Base-by-base conservation (phyloP, 2,113 vertebrate genomes). In the Atlantisia rogersi region DNA sequence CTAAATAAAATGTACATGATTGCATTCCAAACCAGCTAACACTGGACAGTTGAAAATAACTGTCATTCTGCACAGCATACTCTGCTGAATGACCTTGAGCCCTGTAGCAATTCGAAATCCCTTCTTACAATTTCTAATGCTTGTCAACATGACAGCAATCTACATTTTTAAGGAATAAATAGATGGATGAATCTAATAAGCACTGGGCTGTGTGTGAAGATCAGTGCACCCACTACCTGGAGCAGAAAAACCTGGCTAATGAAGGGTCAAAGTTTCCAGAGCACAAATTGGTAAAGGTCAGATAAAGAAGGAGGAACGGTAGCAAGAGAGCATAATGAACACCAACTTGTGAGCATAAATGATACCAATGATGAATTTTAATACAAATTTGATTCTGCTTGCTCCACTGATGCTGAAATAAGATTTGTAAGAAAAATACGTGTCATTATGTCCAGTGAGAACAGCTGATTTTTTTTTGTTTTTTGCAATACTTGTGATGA, bases 311-410 rank as follows among this genome's bases (percentile, higher is more conserved):
- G 32, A 88, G 37, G 37, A 74, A 70, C 1, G 6, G 56, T 32
- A 88, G 39, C 52, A 56, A 50, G 83, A 67, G 67, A 82, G 46
- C 58, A 15, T 44, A 94, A 92, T 65, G 55, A 95, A 59, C 86
- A 96, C 65, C 0, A 93, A 76, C 15, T 5, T 76, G 31, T 69
- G 31, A 89, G 68, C 59, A 63, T 19, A 90, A 88, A 46, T 76
- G 65, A 94, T 96, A 95, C 94, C 78, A 93, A 81, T 10, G 22
- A 67, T 64, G 37, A 85, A 91, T 81, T 97, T 97, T 97, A 97
- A 97, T 97, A 82, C 44, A 85, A 93, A 83, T 37, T 69, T 93
- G 60, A 39, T 92, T 91, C 58, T 82, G 50, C 26, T 62, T 77
- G 91, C 11, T 84, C 31, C 74, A 82, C 17, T 19, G 40, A 79